Percentiles rank a stretch among this genome's conserved stretches.
Conservation (phyloP, 2,113 vertebrate genomes). For the Acrocephalus arundinaceus region DNA sequence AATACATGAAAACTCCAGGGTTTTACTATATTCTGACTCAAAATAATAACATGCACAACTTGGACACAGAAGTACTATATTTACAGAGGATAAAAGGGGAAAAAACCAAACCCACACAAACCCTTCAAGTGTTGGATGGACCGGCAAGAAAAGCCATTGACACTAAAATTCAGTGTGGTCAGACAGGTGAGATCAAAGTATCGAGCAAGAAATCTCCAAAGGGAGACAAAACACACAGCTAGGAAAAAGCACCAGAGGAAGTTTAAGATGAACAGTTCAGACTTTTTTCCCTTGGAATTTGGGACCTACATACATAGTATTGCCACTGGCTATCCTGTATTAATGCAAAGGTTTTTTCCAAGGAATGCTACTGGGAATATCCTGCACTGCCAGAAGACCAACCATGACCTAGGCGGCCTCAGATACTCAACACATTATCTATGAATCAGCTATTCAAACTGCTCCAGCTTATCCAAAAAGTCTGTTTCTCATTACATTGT, state of each 20-base stretch:
- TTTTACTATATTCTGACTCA: not conserved
- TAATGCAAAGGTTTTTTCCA: not conserved
- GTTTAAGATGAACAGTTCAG: not conserved
- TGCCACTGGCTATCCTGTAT: not conserved
- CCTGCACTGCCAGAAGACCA: not conserved
- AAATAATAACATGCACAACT: not conserved
- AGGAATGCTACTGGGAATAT: not conserved
- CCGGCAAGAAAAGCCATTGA: not conserved
- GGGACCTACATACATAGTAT: not conserved
- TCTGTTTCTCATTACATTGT: conserved; percentile 8
- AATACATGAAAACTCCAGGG: not conserved
- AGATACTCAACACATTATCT: not conserved
- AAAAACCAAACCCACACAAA: not conserved
- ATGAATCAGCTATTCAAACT: not conserved
- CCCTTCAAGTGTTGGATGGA: not conserved
- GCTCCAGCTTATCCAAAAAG: not conserved
- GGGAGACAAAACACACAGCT: not conserved
- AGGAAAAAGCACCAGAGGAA: not conserved
- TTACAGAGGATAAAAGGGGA: not conserved
- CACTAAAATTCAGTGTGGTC: not conserved
- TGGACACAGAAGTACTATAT: not conserved
- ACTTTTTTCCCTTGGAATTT: not conserved
- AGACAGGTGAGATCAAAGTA: not conserved
- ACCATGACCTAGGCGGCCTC: not conserved
- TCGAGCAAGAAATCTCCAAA: not conserved